A percentile compares a stretch with the other conserved stretches of the same genome.
Conservation (phyloP, 1,140 invertebrate species). For the Venustaconcha ellipsiformis region DNA sequence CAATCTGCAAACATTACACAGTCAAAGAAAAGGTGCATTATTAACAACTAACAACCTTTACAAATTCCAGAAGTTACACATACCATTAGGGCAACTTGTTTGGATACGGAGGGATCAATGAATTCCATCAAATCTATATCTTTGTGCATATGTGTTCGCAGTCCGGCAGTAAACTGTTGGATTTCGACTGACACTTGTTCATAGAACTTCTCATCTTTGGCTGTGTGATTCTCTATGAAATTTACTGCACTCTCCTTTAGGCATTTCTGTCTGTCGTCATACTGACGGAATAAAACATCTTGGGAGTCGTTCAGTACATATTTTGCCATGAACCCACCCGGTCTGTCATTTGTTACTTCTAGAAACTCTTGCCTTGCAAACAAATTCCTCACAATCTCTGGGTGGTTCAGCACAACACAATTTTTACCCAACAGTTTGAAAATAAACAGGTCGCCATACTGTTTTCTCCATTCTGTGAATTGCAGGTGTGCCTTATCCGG, state of each 20-base stretch:
- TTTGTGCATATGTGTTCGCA: background rate
- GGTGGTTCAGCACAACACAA: constrained; percentile 19
- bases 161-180: background rate
- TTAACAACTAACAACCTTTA: background rate
- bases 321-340: constrained; percentile 21
- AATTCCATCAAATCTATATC: constrained; percentile 12
- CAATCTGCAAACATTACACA: background rate
- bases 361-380: constrained; percentile 21
- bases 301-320: constrained; percentile 20
- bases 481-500: constrained; percentile 20
- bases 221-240: constrained; percentile 14
- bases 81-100: constrained; percentile 22
- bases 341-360: constrained; percentile 16
- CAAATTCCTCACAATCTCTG: constrained; percentile 25
- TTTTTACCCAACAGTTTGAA: constrained; percentile 25
- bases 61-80: background rate
- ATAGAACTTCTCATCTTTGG: constrained; percentile 26
- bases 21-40: background rate
- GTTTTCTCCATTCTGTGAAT: constrained; percentile 31
- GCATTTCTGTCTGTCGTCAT: constrained; percentile 21
- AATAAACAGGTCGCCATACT: constrained; percentile 25
- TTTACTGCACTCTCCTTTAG: constrained; percentile 18
- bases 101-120: constrained; percentile 7
- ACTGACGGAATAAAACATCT: constrained; percentile 30
- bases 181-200: constrained; percentile 2